Evolutionary conservation across 2,113 vertebrate species (phyloP).

Genomic region (Isurus oxyrinchus): DNA sequence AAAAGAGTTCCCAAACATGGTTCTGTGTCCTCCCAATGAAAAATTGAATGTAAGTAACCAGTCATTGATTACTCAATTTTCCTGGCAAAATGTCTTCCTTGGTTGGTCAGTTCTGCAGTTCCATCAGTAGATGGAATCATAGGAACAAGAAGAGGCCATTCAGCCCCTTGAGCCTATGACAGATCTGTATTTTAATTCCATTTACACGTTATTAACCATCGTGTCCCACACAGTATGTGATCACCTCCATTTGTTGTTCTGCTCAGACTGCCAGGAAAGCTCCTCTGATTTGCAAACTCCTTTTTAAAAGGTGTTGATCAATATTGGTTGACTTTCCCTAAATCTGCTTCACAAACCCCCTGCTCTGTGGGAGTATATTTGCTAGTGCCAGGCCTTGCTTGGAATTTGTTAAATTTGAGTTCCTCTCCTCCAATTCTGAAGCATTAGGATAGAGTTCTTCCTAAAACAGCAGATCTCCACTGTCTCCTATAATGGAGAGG

Average conservation of each 20-base stretch:
- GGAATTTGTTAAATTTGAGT: neutral
- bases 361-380: neutral
- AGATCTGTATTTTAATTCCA: neutral
- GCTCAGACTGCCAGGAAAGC: neutral
- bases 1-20: neutral
- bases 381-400: neutral
- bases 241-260: neutral
- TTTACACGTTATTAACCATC: neutral
- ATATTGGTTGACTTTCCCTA: neutral
- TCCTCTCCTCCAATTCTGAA: no score
- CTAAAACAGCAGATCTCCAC: neutral
- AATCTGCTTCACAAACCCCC: neutral
- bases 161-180: neutral
- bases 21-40: neutral
- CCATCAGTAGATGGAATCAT: neutral
- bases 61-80: neutral
- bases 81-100: neutral
- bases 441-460: neutral
- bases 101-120: neutral
- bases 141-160: neutral
- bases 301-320: neutral
- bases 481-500: neutral
- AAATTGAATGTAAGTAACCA: neutral
- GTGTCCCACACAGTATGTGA: neutral
- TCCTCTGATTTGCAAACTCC: neutral